Evolutionary conservation across 2,113 vertebrate species (phyloP).

Genomic region (Pachycephala philippinensis): DNA sequence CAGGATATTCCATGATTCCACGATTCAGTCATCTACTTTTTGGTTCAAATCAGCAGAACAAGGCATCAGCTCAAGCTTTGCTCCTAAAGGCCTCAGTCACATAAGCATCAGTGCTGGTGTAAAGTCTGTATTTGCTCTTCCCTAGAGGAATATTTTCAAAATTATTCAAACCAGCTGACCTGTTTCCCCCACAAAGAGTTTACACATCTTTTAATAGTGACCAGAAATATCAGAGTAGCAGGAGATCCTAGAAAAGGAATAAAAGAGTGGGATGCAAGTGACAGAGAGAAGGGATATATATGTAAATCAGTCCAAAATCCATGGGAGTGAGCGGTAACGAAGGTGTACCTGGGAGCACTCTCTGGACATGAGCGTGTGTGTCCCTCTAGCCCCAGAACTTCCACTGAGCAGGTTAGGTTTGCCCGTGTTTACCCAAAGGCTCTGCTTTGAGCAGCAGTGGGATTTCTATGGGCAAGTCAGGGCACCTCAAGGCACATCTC

Average conservation of each 20-base stretch:
- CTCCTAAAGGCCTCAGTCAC: background rate
- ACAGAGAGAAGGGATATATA: background rate
- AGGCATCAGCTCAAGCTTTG: background rate
- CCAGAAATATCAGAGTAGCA: background rate
- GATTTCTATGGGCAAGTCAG: background rate
- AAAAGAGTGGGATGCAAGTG: background rate
- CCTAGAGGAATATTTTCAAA: background rate
- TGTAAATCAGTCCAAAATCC: background rate
- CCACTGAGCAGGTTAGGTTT: background rate
- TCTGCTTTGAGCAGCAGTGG: background rate
- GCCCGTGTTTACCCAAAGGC: background rate
- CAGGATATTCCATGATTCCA: background rate
- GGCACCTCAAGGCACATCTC: background rate
- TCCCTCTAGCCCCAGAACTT: background rate
- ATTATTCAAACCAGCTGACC: background rate
- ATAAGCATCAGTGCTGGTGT: background rate
- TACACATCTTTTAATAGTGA: background rate
- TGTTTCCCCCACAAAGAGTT: background rate
- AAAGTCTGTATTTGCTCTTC: background rate
- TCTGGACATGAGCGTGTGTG: fast-evolving
- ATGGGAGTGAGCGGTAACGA: background rate
- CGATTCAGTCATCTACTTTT: background rate
- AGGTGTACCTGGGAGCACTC: background rate
- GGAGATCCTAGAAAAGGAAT: background rate
- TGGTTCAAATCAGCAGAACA: background rate